Percentiles rank a stretch among this genome's conserved stretches.
These are phyloP conservation scores for Aspiorhynchus laticeps DNA, from an alignment of 2,113 vertebrate genomes.

Conservation along the genomic window DNA sequence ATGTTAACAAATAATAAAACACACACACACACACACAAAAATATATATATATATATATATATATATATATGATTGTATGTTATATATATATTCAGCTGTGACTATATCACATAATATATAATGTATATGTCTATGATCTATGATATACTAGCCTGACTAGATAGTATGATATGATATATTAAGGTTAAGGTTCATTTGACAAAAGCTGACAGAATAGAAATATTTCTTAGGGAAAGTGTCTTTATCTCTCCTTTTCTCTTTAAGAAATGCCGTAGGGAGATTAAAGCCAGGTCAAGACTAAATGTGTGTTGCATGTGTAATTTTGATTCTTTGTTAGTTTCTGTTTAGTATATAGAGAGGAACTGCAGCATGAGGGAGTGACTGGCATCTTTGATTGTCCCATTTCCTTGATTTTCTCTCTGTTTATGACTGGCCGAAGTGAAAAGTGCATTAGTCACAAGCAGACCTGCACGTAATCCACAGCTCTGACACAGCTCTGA, in stretches of 20 bases:
- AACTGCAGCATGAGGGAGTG: not conserved
- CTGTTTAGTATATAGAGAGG: not conserved
- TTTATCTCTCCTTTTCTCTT: not conserved
- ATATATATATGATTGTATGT: too few species aligned
- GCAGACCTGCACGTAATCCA: not conserved
- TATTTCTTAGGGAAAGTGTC: not conserved
- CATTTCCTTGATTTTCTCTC: not conserved
- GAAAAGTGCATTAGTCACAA: not conserved
- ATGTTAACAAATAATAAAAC: not conserved
- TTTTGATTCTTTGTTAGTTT: not conserved
- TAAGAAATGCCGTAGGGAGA: not conserved
- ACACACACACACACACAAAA: too few species aligned
- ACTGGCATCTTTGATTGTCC: conserved; percentile 4
- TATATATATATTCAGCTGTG: not conserved
- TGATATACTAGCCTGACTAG: too few species aligned
- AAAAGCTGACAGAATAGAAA: not conserved
- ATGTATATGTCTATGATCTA: too few species aligned
- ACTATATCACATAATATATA: too few species aligned
- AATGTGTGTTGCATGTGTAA: not conserved
- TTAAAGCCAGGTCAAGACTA: not conserved
- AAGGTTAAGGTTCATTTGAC: not conserved
- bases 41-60: not conserved
- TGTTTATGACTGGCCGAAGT: not conserved
- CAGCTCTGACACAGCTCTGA: not conserved
- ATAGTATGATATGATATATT: too few species aligned